A percentile compares a stretch with the other conserved stretches of the same genome.
phyloP scores from a whole-genome alignment of 2,797 vertebrate species.

The Bradypodion ventrale region DNA sequence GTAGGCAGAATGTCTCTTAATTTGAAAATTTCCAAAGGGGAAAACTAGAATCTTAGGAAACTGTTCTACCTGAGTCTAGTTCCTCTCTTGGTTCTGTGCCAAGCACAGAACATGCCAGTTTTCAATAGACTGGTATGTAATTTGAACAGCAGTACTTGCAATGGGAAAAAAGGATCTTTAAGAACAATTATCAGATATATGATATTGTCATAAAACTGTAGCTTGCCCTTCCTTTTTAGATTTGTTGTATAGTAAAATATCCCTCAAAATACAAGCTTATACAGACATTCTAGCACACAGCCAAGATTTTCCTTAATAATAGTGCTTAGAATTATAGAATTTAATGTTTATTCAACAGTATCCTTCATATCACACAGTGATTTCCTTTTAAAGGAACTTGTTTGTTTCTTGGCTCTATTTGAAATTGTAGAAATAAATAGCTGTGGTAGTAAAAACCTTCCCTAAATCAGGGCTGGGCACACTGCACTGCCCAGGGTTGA shows the following conservation, averaged over 20 bases:
- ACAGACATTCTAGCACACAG: no score
- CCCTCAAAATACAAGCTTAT: neutral
- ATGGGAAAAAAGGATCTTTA: neutral
- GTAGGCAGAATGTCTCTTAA: slow-evolving; percentile 63
- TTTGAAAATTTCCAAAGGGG: slow-evolving; percentile 7
- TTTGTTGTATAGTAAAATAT: neutral
- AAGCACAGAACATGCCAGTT: neutral
- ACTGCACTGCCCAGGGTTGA: no score
- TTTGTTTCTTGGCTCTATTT: no score
- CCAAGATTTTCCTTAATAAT: no score
- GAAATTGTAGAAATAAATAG: no score
- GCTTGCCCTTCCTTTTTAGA: neutral
- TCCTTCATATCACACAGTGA: no score
- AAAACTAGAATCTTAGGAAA: slow-evolving; percentile 1
- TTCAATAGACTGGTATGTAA: slow-evolving; percentile 14
- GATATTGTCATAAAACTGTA: neutral
- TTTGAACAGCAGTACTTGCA: neutral
- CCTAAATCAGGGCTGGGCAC: no score
- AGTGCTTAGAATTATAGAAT: no score
- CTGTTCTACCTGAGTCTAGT: neutral
- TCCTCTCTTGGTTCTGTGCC: slow-evolving; percentile 17
- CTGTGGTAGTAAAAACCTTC: no score
- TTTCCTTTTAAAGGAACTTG: no score
- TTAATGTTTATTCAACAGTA: no score
- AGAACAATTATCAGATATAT: neutral